Conservation (phyloP, 2,888 invertebrate genomes). For the Ecliptopera silaceata region DNA sequence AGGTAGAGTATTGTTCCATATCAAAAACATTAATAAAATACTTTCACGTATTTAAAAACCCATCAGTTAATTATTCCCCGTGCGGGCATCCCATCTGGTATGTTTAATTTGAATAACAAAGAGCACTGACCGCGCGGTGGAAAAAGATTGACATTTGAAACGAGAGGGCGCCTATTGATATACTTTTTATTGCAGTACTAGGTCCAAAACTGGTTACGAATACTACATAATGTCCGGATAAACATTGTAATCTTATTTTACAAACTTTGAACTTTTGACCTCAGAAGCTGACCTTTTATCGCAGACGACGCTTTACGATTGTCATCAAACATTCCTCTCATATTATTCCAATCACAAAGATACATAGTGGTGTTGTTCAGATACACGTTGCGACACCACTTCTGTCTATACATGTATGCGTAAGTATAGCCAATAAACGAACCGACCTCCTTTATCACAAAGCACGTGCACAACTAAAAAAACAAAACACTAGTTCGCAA, state of each 20-base stretch:
- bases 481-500: slow-evolving; percentile 33
- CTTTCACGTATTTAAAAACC: slow-evolving; percentile 42
- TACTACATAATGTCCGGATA: not conserved
- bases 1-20: not conserved
- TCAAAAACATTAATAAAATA: slow-evolving; percentile 17
- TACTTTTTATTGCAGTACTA: slow-evolving; percentile 10
- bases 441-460: slow-evolving; percentile 8
- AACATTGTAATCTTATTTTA: not conserved
- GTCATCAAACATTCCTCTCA: no score
- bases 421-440: not conserved
- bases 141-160: slow-evolving; percentile 65
- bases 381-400: no score
- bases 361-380: no score
- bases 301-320: not conserved
- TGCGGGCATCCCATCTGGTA: slow-evolving; percentile 57
- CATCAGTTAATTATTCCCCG: slow-evolving; percentile 68
- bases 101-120: slow-evolving; percentile 76
- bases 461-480: slow-evolving; percentile 14
- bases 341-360: no score
- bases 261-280: not conserved
- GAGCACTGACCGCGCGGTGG: slow-evolving; percentile 58
- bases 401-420: no score
- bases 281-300: not conserved
- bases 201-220: slow-evolving; percentile 7
- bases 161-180: slow-evolving; percentile 24